Percentiles rank a stretch among this genome's conserved stretches.
These are phyloP conservation scores for Spheniscus mendiculus DNA, from an alignment of 2,113 vertebrate genomes.

Conservation along the genomic window DNA sequence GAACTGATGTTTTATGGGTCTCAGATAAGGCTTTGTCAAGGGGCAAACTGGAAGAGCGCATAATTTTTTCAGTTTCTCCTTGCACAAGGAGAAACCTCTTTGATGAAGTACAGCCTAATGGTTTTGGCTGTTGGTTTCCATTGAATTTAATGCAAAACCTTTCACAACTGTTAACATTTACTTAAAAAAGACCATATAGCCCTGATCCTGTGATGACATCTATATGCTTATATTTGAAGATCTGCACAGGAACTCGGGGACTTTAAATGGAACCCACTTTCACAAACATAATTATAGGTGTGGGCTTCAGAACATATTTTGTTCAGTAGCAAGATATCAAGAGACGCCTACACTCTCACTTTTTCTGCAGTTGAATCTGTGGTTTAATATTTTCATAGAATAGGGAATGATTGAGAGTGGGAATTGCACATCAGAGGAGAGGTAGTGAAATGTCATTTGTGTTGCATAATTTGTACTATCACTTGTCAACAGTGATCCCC, in stretches of 20 bases:
- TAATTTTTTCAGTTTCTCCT: not conserved
- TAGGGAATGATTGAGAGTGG: constrained; percentile 70
- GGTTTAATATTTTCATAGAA: constrained; percentile 66
- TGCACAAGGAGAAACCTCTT: not conserved
- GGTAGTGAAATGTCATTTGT: constrained; percentile 76
- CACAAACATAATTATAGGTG: constrained; percentile 46
- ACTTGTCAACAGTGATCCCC: constrained; percentile 81
- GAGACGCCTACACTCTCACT: constrained; percentile 6
- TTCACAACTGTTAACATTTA: not conserved
- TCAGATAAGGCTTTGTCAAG: not conserved
- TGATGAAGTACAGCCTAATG: not conserved
- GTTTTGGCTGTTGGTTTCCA: not conserved
- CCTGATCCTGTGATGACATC: not conserved
- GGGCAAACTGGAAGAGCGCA: not conserved
- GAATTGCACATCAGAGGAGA: constrained; percentile 76
- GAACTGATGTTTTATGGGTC: not conserved
- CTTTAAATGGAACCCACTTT: constrained; percentile 2
- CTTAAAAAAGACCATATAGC: not conserved
- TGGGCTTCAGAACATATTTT: constrained; percentile 39
- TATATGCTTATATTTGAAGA: not conserved
- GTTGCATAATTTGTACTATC: constrained; percentile 83
- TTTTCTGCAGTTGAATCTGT: constrained; percentile 42
- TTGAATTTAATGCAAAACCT: not conserved
- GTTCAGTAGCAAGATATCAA: constrained; percentile 7
- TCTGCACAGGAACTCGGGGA: not conserved